phyloP scores from a whole-genome alignment of 2,797 vertebrate species.

The Nasua narica region DNA sequence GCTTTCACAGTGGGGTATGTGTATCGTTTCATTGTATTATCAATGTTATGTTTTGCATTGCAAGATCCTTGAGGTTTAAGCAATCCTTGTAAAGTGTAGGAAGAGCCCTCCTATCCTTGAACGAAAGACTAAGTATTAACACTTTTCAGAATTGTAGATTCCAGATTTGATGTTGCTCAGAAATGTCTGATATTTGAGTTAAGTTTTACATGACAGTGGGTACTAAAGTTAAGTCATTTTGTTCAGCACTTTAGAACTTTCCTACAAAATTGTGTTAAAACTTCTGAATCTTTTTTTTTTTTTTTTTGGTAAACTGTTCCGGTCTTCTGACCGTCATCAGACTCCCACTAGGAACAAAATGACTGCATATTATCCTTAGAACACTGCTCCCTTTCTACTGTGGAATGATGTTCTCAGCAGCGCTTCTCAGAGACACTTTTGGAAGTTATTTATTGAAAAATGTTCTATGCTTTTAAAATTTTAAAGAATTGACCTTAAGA shows the following conservation, averaged over 20 bases:
- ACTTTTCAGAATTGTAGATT: conserved; percentile 63
- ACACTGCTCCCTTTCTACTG: conserved; percentile 73
- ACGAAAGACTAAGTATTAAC: conserved; percentile 73
- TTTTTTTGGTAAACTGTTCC: conserved; percentile 66
- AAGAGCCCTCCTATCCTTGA: conserved; percentile 35
- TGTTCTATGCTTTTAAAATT: conserved; percentile 80
- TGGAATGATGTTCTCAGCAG: conserved; percentile 68
- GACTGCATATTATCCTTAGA: conserved; percentile 26
- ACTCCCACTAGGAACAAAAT: conserved; percentile 16
- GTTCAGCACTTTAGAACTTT: conserved; percentile 85
- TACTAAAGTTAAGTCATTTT: conserved; percentile 82
- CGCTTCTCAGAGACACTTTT: conserved; percentile 73
- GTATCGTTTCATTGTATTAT: conserved; percentile 75
- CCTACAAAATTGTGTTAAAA: conserved; percentile 80
- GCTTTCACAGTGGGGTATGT: conserved; percentile 74
- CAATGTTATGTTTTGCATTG: conserved; percentile 58
- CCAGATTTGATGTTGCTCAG: conserved; percentile 64
- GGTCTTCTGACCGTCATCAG: conserved; percentile 50
- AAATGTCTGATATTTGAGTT: neutral
- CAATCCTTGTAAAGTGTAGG: conserved; percentile 63
- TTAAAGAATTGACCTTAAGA: conserved; percentile 74
- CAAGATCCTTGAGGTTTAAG: conserved; percentile 71
- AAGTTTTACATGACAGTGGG: conserved; percentile 78
- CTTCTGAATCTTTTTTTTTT: conserved; percentile 68
- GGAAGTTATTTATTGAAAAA: conserved; percentile 85